Conservation (phyloP, 2,888 invertebrate genomes). For the Punctoribates punctum region DNA sequence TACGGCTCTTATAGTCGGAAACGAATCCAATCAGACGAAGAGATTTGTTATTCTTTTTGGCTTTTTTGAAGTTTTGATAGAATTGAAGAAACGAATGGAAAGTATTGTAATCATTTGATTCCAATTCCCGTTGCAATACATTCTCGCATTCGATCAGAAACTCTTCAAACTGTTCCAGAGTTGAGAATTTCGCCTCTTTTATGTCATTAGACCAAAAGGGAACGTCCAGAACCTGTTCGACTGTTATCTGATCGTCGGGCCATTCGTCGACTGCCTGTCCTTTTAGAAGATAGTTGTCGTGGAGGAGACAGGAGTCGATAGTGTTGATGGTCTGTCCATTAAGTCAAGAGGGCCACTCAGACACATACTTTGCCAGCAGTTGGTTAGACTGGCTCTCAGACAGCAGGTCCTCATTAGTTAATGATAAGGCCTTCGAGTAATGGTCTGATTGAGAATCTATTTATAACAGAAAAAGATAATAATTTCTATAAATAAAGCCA, state of each 20-base stretch:
- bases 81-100: conserved; percentile 73
- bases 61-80: conserved; percentile 52
- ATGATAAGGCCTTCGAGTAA: conserved; percentile 11
- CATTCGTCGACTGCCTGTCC: not conserved
- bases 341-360: conserved; percentile 98
- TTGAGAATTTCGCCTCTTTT: conserved; percentile 56
- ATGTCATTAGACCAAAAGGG: conserved; percentile 65
- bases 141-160: conserved; percentile 74
- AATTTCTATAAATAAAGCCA: not conserved
- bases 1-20: conserved; percentile 71
- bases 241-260: conserved; percentile 51
- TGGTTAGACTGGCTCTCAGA: not conserved
- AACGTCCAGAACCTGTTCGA: conserved; percentile 68
- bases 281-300: not conserved
- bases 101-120: conserved; percentile 82
- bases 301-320: not conserved
- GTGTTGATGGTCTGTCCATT: conserved; percentile 53
- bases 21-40: conserved; percentile 66
- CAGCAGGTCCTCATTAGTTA: not conserved
- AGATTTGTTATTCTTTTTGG: conserved; percentile 60
- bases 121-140: conserved; percentile 72
- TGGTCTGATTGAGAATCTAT: conserved; percentile 40
- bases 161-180: conserved; percentile 69
- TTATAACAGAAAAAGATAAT: not conserved
- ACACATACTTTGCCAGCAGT: conserved; percentile 72